Percentiles rank a stretch among this genome's conserved stretches.
phyloP scores from a whole-genome alignment of 2,113 vertebrate genomes.

The Melanerpes aurifrons region DNA sequence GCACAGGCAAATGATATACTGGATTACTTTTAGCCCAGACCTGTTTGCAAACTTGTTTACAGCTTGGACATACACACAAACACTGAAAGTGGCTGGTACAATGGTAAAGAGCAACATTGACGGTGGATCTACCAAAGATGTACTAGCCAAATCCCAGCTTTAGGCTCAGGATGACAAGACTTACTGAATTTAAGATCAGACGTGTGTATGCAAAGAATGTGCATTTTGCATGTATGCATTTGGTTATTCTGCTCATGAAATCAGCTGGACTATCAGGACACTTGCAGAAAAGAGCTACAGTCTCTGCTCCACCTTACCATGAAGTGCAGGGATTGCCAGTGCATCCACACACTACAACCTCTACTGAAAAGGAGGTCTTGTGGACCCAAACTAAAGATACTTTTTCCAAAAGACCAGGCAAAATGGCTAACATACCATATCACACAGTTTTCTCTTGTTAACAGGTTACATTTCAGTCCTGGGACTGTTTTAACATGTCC shows the following conservation, averaged over 20 bases:
- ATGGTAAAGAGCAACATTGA: not conserved
- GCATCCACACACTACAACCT: accelerated
- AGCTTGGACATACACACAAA: not conserved
- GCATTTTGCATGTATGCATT: not conserved
- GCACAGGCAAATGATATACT: too few species aligned
- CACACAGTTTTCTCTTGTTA: accelerated
- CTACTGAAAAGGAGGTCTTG: accelerated
- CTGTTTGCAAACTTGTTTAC: not conserved
- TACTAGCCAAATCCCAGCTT: not conserved
- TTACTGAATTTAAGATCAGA: not conserved
- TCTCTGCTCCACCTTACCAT: accelerated
- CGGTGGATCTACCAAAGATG: not conserved
- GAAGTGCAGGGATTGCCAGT: not conserved
- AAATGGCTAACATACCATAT: accelerated
- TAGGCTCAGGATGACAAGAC: not conserved
- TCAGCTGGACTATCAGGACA: too few species aligned
- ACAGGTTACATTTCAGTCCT: too few species aligned
- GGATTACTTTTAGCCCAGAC: not conserved
- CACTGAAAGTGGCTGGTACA: accelerated
- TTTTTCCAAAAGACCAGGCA: not conserved
- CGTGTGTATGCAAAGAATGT: accelerated
- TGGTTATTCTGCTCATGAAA: not conserved
- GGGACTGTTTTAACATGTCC: not conserved
- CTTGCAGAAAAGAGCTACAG: not conserved
- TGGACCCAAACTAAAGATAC: not conserved